Percentiles rank a stretch among this genome's conserved stretches.
Evolutionary conservation across 1,140 invertebrate species (phyloP).

Genomic region (Heterodera carotae): DNA sequence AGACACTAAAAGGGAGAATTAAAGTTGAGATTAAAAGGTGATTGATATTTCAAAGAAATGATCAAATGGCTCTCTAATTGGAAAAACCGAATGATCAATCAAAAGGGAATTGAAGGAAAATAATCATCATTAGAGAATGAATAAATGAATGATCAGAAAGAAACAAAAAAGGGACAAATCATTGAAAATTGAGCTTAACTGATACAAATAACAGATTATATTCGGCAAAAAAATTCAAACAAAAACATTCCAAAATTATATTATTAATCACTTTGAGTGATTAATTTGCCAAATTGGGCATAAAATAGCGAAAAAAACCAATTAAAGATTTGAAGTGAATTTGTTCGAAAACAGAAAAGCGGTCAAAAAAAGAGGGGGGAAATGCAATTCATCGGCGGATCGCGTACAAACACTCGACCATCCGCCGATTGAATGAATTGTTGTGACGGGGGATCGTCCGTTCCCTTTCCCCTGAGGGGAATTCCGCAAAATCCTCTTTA

Average conservation of each 20-base stretch:
- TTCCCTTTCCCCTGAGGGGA: neutral
- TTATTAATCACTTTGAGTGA: too few relatives aligned
- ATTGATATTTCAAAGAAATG: neutral
- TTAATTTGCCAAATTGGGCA: too few relatives aligned
- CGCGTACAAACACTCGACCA: neutral
- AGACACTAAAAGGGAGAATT: neutral
- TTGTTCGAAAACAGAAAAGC: neutral
- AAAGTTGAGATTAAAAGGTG: too few relatives aligned
- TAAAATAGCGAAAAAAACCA: neutral
- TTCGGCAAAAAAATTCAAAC: too few relatives aligned
- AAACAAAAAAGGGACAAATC: too few relatives aligned
- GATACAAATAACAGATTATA: too few relatives aligned
- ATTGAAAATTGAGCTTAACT: too few relatives aligned
- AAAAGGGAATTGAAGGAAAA: too few relatives aligned
- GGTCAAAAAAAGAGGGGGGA: neutral
- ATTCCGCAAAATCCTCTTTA: neutral
- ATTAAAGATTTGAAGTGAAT: neutral
- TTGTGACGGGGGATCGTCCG: neutral
- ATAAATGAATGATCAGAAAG: too few relatives aligned
- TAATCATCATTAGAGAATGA: too few relatives aligned
- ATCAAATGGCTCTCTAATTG: neutral
- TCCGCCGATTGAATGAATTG: neutral
- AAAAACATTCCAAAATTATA: too few relatives aligned
- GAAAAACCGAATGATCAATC: too few relatives aligned
- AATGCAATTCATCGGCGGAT: neutral